A percentile compares a stretch with the other conserved stretches of the same genome.
These are phyloP conservation scores for Lasius fuliginosus DNA, from an alignment of 2,888 invertebrate genomes.

Conservation along the genomic window DNA sequence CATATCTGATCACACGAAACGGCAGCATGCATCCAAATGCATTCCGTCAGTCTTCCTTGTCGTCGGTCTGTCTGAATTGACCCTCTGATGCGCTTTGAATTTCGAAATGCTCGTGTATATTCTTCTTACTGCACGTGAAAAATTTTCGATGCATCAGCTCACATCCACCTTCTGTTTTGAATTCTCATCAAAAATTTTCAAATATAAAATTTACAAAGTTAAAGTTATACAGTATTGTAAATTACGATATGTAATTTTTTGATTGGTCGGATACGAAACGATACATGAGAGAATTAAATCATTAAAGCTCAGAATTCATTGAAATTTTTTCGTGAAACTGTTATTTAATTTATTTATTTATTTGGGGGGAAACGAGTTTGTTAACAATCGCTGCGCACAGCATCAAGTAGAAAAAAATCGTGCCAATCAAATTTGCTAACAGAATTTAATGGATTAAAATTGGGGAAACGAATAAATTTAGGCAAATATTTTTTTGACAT, in stretches of 20 bases:
- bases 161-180: background rate
- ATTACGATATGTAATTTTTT: background rate
- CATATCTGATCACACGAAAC: conserved; percentile 81
- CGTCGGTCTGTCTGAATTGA: background rate
- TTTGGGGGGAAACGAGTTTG: conserved; percentile 2
- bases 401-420: background rate
- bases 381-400: background rate
- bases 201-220: background rate
- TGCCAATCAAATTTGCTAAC: conserved; percentile 20
- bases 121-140: background rate
- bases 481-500: conserved; percentile 1
- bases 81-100: background rate
- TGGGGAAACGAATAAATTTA: conserved; percentile 19
- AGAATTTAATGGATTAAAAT: conserved; percentile 26
- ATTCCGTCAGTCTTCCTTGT: conserved; percentile 57
- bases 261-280: background rate
- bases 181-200: background rate
- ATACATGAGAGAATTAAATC: background rate
- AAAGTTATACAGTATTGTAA: background rate
- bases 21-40: conserved; percentile 75
- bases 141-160: background rate
- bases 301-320: conserved; percentile 7
- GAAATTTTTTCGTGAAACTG: background rate
- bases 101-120: background rate
- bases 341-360: background rate